These are phyloP conservation scores for Peribatodes rhomboidaria DNA, from an alignment of 2,888 invertebrate species.

Conservation along the genomic window DNA sequence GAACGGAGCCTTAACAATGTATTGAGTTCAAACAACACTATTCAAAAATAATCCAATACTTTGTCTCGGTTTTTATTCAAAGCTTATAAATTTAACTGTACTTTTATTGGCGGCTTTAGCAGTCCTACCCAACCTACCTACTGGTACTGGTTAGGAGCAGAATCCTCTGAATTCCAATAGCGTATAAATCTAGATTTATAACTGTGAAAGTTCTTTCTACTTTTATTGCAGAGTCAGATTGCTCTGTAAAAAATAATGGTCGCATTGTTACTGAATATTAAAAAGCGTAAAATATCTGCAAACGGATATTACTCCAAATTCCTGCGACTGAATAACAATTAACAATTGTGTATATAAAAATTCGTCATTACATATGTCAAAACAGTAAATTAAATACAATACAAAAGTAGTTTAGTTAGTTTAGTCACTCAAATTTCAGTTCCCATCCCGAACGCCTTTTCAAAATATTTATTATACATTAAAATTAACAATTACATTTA, in stretches of 20 bases:
- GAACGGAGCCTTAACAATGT: background rate
- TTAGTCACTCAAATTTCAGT: no score
- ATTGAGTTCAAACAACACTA: constrained; percentile 4
- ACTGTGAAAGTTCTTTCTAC: constrained; percentile 45
- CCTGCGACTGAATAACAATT: no score
- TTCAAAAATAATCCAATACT: constrained; percentile 7
- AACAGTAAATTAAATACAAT: no score
- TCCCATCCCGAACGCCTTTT: no score
- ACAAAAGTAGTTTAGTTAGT: no score
- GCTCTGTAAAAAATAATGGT: constrained; percentile 47
- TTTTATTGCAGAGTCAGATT: constrained; percentile 50
- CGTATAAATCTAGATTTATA: constrained; percentile 58
- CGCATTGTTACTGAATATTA: constrained; percentile 35
- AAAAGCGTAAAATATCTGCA: constrained; percentile 1
- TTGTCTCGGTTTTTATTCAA: constrained; percentile 19
- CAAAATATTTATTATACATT: no score
- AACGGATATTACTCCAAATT: background rate
- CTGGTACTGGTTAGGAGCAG: constrained; percentile 27
- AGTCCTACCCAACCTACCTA: constrained; percentile 2
- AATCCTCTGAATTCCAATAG: constrained; percentile 45
- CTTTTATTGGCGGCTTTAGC: constrained; percentile 20
- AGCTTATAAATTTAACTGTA: constrained; percentile 16
- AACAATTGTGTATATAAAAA: no score
- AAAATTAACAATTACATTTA: no score
- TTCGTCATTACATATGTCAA: no score